Conservation (phyloP, 2,888 invertebrate species). For the Cecidostiba fungosa region DNA sequence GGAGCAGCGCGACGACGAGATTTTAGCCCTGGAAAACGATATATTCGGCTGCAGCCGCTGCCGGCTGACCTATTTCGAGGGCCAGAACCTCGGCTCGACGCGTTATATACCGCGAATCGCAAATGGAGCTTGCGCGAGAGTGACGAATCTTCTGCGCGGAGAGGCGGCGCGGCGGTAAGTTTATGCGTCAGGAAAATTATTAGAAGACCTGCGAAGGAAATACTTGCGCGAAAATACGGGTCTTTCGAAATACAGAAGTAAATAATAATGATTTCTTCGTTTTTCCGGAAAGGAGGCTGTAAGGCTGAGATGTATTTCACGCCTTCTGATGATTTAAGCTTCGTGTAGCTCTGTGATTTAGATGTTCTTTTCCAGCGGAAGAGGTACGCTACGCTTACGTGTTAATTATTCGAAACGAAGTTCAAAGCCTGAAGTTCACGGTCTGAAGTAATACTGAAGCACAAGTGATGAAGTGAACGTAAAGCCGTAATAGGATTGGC, state of each 20-base stretch:
- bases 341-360: not conserved
- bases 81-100: not conserved
- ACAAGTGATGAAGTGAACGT: too few species aligned
- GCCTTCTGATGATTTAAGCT: not conserved
- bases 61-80: constrained; percentile 57
- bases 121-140: constrained; percentile 56
- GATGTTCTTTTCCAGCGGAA: not conserved
- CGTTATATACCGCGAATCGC: constrained; percentile 42
- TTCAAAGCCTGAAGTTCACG: not conserved
- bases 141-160: constrained; percentile 42
- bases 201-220: not conserved
- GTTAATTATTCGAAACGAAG: not conserved
- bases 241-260: not conserved
- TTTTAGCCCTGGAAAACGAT: constrained; percentile 55
- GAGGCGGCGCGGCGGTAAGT: not conserved
- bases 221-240: not conserved
- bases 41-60: constrained; percentile 50
- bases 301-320: not conserved
- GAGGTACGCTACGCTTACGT: not conserved
- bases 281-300: not conserved
- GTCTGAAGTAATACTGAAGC: not conserved
- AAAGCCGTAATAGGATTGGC: too few species aligned
- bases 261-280: not conserved
- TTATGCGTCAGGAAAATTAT: constrained; percentile 40
- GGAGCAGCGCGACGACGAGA: not conserved